These are phyloP conservation scores for Volucella bombylans DNA, from an alignment of 2,888 invertebrate genomes.

Conservation along the genomic window DNA sequence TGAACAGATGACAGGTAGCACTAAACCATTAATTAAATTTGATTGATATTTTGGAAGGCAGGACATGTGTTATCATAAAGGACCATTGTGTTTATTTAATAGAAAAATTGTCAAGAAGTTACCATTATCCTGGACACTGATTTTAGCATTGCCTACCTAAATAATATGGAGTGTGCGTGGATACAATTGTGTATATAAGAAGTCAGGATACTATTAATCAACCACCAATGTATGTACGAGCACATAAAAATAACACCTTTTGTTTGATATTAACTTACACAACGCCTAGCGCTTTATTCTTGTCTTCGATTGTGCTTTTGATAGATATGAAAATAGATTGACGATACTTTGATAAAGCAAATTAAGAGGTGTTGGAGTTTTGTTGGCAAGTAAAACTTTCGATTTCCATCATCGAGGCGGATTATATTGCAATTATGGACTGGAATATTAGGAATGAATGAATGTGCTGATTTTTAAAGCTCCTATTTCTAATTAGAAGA, in stretches of 20 bases:
- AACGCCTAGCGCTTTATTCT: too few species aligned
- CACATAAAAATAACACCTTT: not conserved
- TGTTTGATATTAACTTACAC: too few species aligned
- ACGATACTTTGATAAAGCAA: too few species aligned
- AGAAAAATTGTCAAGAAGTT: conserved; percentile 23
- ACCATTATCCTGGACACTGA: conserved; percentile 12
- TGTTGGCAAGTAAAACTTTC: too few species aligned
- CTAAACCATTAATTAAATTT: conserved; percentile 47
- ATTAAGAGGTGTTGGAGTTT: too few species aligned
- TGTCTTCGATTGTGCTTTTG: too few species aligned
- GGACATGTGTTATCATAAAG: conserved; percentile 9
- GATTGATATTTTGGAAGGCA: conserved; percentile 27
- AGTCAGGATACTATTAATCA: not conserved
- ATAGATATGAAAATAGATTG: too few species aligned
- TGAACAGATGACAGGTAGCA: conserved; percentile 29
- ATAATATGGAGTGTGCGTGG: not conserved
- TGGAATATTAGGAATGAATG: too few species aligned
- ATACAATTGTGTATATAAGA: not conserved
- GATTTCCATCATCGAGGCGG: too few species aligned
- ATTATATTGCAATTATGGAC: too few species aligned
- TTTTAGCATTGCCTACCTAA: not conserved
- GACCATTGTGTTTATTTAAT: conserved; percentile 47
- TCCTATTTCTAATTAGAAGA: too few species aligned
- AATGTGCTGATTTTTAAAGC: too few species aligned
- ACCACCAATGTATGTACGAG: not conserved